phyloP scores from a whole-genome alignment of 2,113 vertebrate species.

The Tautogolabrus adspersus region DNA sequence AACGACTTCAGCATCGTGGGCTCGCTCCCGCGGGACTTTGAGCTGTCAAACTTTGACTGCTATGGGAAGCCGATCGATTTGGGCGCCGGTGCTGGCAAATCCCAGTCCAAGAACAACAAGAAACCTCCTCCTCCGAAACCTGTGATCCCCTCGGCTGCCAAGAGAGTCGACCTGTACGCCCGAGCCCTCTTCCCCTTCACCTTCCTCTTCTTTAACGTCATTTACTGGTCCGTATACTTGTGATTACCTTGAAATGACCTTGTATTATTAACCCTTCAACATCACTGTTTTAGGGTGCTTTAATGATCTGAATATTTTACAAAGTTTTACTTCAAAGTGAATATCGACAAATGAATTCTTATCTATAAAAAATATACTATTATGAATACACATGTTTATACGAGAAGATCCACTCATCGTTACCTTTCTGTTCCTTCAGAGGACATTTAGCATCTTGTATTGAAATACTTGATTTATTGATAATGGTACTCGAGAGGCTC shows the following conservation, averaged over 20 bases:
- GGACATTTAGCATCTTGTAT: slow-evolving; percentile 30
- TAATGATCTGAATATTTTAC: slow-evolving; percentile 8
- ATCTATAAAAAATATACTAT: slow-evolving; percentile 4
- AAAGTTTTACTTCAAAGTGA: slow-evolving; percentile 30
- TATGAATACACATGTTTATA: slow-evolving; percentile 42
- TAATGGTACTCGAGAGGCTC: slow-evolving; percentile 37
- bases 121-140: slow-evolving; percentile 95
- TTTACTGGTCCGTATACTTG: slow-evolving; percentile 99
- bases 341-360: slow-evolving; percentile 17
- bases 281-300: slow-evolving; percentile 20
- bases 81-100: slow-evolving; percentile 85
- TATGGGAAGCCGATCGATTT: slow-evolving; percentile 96
- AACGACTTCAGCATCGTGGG: slow-evolving; percentile 99
- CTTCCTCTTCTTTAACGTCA: slow-evolving; percentile 99
- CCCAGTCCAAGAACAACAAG: slow-evolving; percentile 93
- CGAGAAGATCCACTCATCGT: slow-evolving; percentile 6
- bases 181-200: slow-evolving; percentile 97
- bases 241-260: slow-evolving; percentile 79
- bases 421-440: slow-evolving; percentile 40
- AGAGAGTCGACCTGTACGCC: slow-evolving; percentile 94
- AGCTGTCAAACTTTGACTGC: slow-evolving; percentile 99
- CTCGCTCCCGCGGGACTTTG: slow-evolving; percentile 98
- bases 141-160: slow-evolving; percentile 96
- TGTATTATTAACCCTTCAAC: background rate
- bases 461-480: slow-evolving; percentile 49